Base-by-base conservation (phyloP, 2,797 vertebrate genomes). In the Lithobates pipiens region DNA sequence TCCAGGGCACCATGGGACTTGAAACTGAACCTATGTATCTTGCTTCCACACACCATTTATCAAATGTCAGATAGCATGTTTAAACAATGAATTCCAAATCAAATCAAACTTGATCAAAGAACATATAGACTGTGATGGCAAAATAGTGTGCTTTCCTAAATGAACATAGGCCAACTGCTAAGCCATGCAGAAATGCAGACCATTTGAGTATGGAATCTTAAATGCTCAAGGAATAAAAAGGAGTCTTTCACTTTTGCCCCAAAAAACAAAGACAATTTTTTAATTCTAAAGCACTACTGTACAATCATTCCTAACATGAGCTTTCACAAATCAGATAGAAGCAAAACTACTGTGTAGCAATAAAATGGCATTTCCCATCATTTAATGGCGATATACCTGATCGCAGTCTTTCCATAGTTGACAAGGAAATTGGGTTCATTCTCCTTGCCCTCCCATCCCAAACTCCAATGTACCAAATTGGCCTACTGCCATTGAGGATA, bases 21-120 rank as follows among this genome's bases (percentile, higher is more conserved):
- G 61, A 25, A 27, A 11, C 1, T 73, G 23, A 61, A 81, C 79
- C 23, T 21, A 46, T 73, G 61, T 25, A 63, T 81, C 50, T 73
- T 73, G 46, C 32, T 73, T 50, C 69, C 23, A 81, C 46, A 25
- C 39, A 72, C 50, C 50, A 79, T 57, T 36, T 79, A 42, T 34
- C 42, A 80, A 69, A 67, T 54, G 42, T 80, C 39, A 50, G 27
- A 27, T 34, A 50, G 69, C 70, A 54, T 18, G 42, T 27, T 46
- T 18, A 23, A 25, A 80, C 18, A 46, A 80, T 80, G 39, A 50
- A 70, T 34, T 32, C n/a, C 18, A 80, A 67, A 80, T 50, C 42
- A 27, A 69, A 21, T 11, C 16, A 70, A 27, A 50, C 29, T 54
- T 54, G 18, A 54, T 18, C 54, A 61, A 61, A 61, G 54, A 61